A percentile compares a stretch with the other conserved stretches of the same genome.
Evolutionary conservation across 2,113 vertebrate species (phyloP).

Genomic region (Struthidea cinerea): DNA sequence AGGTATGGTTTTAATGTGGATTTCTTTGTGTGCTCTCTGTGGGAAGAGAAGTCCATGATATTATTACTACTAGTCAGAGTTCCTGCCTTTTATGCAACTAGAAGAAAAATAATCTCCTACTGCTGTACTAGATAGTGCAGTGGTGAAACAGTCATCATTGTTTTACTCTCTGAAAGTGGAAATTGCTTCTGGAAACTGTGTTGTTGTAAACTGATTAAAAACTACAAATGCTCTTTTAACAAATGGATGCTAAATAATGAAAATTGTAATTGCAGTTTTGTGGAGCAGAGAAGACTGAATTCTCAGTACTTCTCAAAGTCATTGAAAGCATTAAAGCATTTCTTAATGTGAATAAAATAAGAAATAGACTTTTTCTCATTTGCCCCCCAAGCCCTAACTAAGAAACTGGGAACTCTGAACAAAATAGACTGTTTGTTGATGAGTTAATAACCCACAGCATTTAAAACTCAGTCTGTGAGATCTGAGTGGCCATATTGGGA

Average conservation of each 20-base stretch:
- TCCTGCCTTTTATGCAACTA: background rate
- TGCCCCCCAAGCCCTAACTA: background rate
- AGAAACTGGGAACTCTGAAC: background rate
- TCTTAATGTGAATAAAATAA: constrained; percentile 12
- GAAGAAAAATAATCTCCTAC: background rate
- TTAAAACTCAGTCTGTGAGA: background rate
- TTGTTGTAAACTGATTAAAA: background rate
- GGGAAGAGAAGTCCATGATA: background rate
- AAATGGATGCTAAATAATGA: background rate
- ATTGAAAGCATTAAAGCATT: background rate
- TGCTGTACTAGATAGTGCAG: background rate
- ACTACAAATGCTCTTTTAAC: background rate
- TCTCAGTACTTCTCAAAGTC: background rate
- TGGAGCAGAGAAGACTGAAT: constrained; percentile 7
- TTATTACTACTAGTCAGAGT: background rate
- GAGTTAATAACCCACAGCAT: background rate
- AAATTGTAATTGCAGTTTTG: constrained; percentile 5
- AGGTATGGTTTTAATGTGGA: constrained; percentile 64
- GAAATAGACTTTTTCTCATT: background rate
- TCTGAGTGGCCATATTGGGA: background rate
- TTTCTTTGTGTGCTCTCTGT: background rate
- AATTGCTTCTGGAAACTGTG: background rate
- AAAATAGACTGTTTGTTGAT: background rate
- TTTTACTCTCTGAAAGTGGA: background rate
- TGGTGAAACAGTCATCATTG: background rate